These are phyloP conservation scores for Habropoda laboriosa DNA, from an alignment of 1,140 invertebrate species.

Conservation along the genomic window DNA sequence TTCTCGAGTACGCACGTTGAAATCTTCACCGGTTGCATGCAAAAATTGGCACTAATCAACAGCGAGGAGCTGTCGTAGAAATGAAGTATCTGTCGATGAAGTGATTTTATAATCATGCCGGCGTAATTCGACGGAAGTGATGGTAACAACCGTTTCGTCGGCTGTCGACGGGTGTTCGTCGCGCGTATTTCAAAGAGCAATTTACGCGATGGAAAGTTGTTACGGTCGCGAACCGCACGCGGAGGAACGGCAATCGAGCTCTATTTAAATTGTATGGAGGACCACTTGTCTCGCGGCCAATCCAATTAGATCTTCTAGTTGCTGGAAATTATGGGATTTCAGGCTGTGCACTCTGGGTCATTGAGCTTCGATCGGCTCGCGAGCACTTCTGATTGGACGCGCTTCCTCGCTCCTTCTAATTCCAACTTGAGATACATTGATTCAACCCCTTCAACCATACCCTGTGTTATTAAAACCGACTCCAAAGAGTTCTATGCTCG, in stretches of 20 bases:
- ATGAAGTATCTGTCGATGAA: background rate
- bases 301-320: conserved; percentile 47
- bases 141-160: background rate
- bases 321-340: conserved; percentile 46
- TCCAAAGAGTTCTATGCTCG: background rate
- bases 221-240: conserved; percentile 7
- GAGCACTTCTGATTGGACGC: conserved; percentile 4
- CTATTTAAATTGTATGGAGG: conserved; percentile 57
- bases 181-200: conserved; percentile 39
- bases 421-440: conserved; percentile 1
- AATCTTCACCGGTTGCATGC: background rate
- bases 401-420: conserved; percentile 5
- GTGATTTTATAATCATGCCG: conserved; percentile 8
- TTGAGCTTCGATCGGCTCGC: conserved; percentile 31
- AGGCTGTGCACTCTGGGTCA: conserved; percentile 19
- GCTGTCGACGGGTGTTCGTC: background rate
- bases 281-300: conserved; percentile 38
- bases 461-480: conserved; percentile 2
- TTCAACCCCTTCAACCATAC: no score
- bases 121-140: background rate
- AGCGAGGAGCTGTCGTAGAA: background rate
- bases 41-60: background rate
- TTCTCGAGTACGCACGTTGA: background rate
- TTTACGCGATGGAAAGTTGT: conserved; percentile 39
- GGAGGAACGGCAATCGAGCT: conserved; percentile 10